phyloP scores from a whole-genome alignment of 2,797 vertebrate species.

The Notamacropus eugenii region DNA sequence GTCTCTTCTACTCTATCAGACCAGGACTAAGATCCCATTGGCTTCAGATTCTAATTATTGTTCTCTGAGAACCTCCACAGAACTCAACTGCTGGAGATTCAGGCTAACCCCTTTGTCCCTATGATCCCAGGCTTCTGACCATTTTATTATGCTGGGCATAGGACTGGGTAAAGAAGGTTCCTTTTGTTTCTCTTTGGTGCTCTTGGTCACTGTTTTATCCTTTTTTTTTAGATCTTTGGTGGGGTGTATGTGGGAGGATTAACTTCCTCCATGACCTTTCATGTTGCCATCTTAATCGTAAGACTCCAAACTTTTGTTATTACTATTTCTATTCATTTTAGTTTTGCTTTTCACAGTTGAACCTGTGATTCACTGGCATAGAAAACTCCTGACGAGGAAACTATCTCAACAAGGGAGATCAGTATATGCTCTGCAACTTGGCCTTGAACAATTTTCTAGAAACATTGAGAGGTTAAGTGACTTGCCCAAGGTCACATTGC shows the following conservation, averaged over 20 bases:
- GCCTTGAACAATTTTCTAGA: too few species aligned
- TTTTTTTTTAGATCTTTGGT: background rate
- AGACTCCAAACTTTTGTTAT: too few species aligned
- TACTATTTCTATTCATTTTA: too few species aligned
- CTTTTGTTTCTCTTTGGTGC: background rate
- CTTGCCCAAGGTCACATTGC: background rate
- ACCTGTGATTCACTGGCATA: too few species aligned
- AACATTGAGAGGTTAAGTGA: too few species aligned
- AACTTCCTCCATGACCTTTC: too few species aligned
- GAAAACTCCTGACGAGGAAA: too few species aligned
- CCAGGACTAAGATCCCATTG: background rate
- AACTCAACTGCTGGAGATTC: background rate
- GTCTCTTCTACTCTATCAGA: background rate
- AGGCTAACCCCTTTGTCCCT: background rate
- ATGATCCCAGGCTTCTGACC: background rate
- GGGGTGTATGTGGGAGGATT: background rate
- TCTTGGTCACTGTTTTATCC: background rate
- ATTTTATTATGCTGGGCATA: background rate
- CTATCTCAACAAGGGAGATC: too few species aligned
- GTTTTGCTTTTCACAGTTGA: too few species aligned
- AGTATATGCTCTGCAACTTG: too few species aligned
- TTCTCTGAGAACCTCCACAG: background rate
- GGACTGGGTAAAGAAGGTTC: background rate
- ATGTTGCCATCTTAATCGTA: too few species aligned
- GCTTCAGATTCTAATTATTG: background rate